Conservation (phyloP, 2,888 invertebrate genomes). For the Tenthredo livida region DNA sequence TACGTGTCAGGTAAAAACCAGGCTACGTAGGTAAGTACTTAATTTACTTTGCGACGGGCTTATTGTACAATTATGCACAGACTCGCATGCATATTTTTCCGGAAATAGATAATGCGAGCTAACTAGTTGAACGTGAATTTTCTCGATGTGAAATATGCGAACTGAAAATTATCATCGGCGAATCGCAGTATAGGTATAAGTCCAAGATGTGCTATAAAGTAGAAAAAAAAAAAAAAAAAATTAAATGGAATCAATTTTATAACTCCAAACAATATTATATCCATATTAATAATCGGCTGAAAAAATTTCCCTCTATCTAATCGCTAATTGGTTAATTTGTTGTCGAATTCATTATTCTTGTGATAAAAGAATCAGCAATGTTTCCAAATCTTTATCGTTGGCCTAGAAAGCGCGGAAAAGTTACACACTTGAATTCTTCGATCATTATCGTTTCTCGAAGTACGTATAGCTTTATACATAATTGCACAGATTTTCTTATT, state of each 20-base stretch:
- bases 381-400: not conserved
- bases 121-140: not conserved
- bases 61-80: not conserved
- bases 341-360: not conserved
- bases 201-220: not conserved
- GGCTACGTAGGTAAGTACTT: slow-evolving; percentile 17
- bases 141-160: not conserved
- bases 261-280: not conserved
- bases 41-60: slow-evolving; percentile 24
- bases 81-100: not conserved
- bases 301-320: not conserved
- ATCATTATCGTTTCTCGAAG: not conserved
- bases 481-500: not conserved
- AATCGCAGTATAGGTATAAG: not conserved
- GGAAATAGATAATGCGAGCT: not conserved
- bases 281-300: not conserved
- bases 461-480: not conserved
- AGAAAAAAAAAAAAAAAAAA: not conserved
- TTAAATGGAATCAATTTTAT: not conserved
- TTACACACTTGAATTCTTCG: not conserved
- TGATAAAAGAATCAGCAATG: not conserved
- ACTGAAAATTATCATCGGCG: not conserved
- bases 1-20: slow-evolving; percentile 18
- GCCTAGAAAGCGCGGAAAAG: not conserved
- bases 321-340: not conserved